Evolutionary conservation across 2,888 invertebrate species (phyloP), one percentile per base, ranked within the genome.

Genomic region (Smittia sp.): DNA sequence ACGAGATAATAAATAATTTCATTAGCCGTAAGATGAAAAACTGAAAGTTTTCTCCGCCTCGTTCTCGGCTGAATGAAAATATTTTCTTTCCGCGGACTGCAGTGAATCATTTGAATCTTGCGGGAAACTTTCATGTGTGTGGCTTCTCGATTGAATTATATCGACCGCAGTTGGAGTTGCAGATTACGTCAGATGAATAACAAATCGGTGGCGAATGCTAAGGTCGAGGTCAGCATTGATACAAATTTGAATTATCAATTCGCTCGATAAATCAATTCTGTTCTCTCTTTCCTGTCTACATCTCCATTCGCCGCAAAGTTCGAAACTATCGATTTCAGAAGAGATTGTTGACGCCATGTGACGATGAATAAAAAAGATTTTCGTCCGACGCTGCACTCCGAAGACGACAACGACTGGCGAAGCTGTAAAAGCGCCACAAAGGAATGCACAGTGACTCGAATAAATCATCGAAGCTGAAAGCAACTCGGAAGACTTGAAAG

Each of bases 221-320:
- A 18, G 38, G 39, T 72, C 13, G 32, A 72, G 72, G 72, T 72
- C 70, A 58, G 7, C 20, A 22, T 2, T 18, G 54, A 20, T 27
- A 62, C 62, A 32, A 72, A 62, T 39, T 62, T 72, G 58, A 22
- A 24, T 62, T 72, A 62, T 39, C 72, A 72, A 72, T 62, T 72
- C 11, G 27, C n/a, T 62, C 62, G 52, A 72, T 72, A 72, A 72
- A 72, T 72, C 62, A 70, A 32, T 38, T 38, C 46, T 70, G 4
- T 11, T 39, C 38, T 65, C 22, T 58, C 63, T 27, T 58, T 58
- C 58, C 58, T 22, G 58, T 58, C 63, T 63, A 63, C 63, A 27
- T 58, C 52, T 52, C 13, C 13, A 52, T 38, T 38, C 46, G 46
- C 11, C 15, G n/a, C 11, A 46, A 46, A 46, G 6, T 13, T 46